phyloP scores from a whole-genome alignment of 2,888 invertebrate genomes.

The Suillia variegata region DNA sequence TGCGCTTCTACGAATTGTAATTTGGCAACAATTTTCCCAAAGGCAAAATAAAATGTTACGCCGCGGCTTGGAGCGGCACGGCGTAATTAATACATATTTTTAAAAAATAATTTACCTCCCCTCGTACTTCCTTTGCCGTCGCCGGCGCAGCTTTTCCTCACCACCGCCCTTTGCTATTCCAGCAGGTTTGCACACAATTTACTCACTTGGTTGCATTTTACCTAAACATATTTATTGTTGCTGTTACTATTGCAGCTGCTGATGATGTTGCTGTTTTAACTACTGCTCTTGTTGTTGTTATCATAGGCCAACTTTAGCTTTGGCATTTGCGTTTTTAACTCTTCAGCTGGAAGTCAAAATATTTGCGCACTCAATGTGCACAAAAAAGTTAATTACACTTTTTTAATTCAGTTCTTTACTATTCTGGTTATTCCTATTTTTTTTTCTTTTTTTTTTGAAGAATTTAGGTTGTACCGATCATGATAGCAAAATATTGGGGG shows the following conservation, averaged over 20 bases:
- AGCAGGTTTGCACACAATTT: background rate
- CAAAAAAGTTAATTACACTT: conserved; percentile 3
- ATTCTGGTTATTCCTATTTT: background rate
- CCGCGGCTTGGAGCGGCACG: background rate
- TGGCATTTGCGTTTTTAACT: background rate
- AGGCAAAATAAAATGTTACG: conserved; percentile 9
- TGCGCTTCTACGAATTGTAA: conserved; percentile 32
- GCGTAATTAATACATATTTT: background rate
- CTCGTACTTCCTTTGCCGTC: background rate
- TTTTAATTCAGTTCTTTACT: background rate
- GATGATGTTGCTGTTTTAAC: background rate
- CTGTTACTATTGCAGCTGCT: background rate
- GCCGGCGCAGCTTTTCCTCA: too few relatives aligned
- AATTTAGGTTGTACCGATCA: background rate
- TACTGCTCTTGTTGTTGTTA: background rate
- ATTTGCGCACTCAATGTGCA: conserved; percentile 2
- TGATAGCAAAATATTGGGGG: background rate
- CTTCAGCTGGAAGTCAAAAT: conserved; percentile 1
- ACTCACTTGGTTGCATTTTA: conserved; percentile 6
- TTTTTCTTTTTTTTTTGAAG: background rate
- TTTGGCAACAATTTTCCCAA: conserved; percentile 49
- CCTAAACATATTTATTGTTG: background rate
- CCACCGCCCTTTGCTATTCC: too few relatives aligned
- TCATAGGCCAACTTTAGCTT: background rate
- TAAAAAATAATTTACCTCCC: background rate